Percentiles rank a stretch among this genome's conserved stretches.
Conservation (phyloP, 2,113 vertebrate genomes). For the Heterotilapia buettikoferi region DNA sequence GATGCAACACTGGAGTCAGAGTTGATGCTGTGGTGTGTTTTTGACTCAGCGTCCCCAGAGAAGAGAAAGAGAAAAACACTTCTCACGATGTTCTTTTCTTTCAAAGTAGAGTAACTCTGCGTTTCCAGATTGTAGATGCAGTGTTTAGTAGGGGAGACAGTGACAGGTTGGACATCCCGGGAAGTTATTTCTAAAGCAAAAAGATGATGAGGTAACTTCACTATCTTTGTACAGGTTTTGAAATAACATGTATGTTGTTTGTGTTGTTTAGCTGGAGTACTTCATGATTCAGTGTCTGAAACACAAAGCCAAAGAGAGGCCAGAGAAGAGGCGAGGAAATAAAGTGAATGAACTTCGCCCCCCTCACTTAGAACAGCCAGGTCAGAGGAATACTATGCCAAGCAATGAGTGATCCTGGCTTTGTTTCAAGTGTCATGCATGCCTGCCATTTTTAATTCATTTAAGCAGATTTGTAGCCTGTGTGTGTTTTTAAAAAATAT, state of each 20-base stretch:
- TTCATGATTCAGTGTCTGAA: slow-evolving; percentile 97
- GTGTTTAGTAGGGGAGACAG: neutral
- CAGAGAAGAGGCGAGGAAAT: slow-evolving; percentile 82
- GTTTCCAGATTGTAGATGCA: neutral
- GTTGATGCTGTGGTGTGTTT: neutral
- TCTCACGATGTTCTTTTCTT: neutral
- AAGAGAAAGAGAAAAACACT: neutral
- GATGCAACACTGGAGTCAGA: neutral
- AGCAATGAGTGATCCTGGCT: neutral
- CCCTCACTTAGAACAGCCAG: slow-evolving; percentile 91
- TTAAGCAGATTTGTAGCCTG: neutral
- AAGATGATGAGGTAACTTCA: neutral
- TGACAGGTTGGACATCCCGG: neutral
- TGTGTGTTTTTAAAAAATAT: neutral
- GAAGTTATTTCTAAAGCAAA: neutral
- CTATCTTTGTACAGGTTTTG: neutral
- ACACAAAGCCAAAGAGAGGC: slow-evolving; percentile 89
- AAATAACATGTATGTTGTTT: slow-evolving; percentile 19
- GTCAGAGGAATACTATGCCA: slow-evolving; percentile 61
- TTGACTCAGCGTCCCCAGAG: neutral
- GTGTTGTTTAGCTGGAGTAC: slow-evolving; percentile 86
- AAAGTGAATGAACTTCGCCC: slow-evolving; percentile 80
- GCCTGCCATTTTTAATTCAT: neutral
- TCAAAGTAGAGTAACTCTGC: neutral
- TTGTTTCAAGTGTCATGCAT: neutral